Base-by-base conservation (phyloP, 1,140 invertebrate species). In the Papilio machaon region DNA sequence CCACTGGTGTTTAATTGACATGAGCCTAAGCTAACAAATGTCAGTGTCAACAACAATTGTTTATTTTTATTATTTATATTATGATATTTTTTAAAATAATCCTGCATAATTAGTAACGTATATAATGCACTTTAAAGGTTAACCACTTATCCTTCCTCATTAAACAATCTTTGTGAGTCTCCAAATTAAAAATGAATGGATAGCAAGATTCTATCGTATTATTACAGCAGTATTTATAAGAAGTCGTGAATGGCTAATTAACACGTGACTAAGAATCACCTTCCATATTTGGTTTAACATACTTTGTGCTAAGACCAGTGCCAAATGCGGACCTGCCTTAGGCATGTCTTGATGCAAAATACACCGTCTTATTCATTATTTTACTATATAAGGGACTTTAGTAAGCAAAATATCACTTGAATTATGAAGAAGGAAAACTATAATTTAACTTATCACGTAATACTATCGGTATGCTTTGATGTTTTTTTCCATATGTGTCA, bases 221-320 rank as follows among this genome's bases (percentile, higher is more conserved):
- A 52, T 54, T 38, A 5, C 23, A 70, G 64, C 11, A 38, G 38
- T 70, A 15, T 35, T 38, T 17, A 64, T 47, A 38, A 77, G 23
- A 35, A 47, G 17, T 78, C 52, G 52, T 78, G 54, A 78, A 78
- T 78, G 54, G 1, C 75, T 46, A 35, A 19, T 75, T 75, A 64
- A 70, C 30, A 9, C 13, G 47, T 75, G 19, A 75, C 19, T 35
- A 43, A 76, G 46, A 49, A 54, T 52, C 30, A 54, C 0, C 52
- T 23, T 35, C 19, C 49, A 77, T 58, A 60, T 77, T 38, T 54
- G 75, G 52, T 13, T 15, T 38, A 58, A 38, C 75, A 54, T 54
- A 76, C 19, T 77, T 38, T 77, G 30, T 43, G 19, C 75, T 43
- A 35, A 77, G 30, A 77, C 49, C 30, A 77, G 30, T 35, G 15